A percentile compares a stretch with the other conserved stretches of the same genome.
phyloP scores from a whole-genome alignment of 2,113 vertebrate species.

The Ochotona curzoniae region DNA sequence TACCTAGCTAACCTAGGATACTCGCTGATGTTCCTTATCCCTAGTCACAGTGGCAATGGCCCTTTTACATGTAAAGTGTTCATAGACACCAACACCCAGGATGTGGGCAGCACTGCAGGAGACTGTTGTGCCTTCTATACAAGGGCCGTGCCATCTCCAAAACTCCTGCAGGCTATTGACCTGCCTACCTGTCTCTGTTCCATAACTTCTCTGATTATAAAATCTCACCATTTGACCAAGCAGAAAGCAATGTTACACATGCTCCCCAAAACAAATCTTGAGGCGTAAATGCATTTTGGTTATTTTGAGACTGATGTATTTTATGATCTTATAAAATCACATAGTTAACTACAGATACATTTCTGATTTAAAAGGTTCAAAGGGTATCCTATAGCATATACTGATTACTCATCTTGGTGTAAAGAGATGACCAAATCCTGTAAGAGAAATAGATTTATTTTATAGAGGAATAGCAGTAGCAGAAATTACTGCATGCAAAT shows the following conservation, averaged over 20 bases:
- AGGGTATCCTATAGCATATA: constrained; percentile 59
- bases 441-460: constrained; percentile 78
- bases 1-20: neutral
- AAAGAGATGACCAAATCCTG: constrained; percentile 55
- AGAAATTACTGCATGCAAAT: constrained; percentile 83
- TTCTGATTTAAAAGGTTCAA: constrained; percentile 71
- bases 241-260: constrained; percentile 37
- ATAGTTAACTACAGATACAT: constrained; percentile 67
- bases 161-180: neutral
- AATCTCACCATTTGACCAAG: constrained; percentile 43
- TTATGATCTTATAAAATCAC: constrained; percentile 60
- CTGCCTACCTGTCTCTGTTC: neutral
- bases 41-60: neutral
- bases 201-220: neutral
- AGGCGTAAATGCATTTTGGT: neutral
- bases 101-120: neutral
- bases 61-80: neutral
- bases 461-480: constrained; percentile 37
- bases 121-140: neutral
- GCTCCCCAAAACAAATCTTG: neutral
- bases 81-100: neutral
- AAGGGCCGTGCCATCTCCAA: neutral
- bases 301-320: constrained; percentile 39
- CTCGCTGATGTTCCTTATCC: neutral
- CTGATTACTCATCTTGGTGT: constrained; percentile 69